Percentiles rank a stretch among this genome's conserved stretches.
phyloP scores from a whole-genome alignment of 2,888 invertebrate species.

The Thymelicus sylvestris region DNA sequence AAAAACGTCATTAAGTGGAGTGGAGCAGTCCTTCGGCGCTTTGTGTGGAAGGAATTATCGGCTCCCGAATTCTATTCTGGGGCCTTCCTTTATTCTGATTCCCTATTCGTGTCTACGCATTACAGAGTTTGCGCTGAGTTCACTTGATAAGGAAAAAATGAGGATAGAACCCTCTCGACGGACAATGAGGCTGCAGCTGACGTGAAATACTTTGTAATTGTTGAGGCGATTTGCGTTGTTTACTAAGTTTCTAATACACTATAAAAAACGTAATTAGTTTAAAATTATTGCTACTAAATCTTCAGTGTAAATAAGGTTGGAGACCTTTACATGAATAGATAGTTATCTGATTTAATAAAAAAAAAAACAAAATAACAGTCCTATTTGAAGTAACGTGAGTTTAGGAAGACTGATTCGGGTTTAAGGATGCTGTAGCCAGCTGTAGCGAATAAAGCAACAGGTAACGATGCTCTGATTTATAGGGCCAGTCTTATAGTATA shows the following conservation, averaged over 20 bases:
- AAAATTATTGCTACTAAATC: no score
- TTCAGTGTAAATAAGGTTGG: no score
- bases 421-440: no score
- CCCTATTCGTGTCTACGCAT: conserved; percentile 19
- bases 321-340: no score
- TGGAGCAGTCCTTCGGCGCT: conserved; percentile 47
- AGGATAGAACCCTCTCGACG: not conserved
- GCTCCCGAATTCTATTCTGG: conserved; percentile 46
- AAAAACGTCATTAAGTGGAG: conserved; percentile 54
- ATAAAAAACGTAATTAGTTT: no score
- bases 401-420: no score
- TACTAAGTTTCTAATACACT: not conserved
- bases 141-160: conserved; percentile 14
- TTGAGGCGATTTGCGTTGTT: not conserved
- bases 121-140: conserved; percentile 14
- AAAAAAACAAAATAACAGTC: no score
- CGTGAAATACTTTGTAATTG: not conserved
- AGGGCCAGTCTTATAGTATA: no score
- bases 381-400: no score
- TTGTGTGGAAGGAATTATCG: conserved; percentile 52
- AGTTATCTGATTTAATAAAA: no score
- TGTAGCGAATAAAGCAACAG: no score
- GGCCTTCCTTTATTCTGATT: conserved; percentile 34
- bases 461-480: no score
- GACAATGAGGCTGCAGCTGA: conserved; percentile 6